Conservation (phyloP, 2,113 vertebrate species). For the Neotoma lepida region DNA sequence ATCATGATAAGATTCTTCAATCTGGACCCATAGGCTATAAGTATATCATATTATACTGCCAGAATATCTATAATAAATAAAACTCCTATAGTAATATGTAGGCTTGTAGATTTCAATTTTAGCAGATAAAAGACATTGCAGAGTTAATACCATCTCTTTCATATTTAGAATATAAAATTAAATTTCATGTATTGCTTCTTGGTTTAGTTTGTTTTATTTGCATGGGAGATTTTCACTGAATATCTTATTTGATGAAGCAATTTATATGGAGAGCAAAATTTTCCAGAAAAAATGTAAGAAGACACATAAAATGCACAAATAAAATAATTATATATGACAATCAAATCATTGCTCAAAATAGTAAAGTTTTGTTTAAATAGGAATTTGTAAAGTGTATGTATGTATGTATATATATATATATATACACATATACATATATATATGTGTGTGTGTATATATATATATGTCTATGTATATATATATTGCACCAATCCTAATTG, state of each 20-base stretch:
- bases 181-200: not conserved
- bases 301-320: not conserved
- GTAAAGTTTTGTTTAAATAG: not conserved
- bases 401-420: too few species aligned
- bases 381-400: not conserved
- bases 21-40: not conserved
- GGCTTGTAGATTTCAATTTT: not conserved
- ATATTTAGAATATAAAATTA: conserved; percentile 34
- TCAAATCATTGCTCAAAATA: not conserved
- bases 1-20: not conserved
- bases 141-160: not conserved
- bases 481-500: too few species aligned
- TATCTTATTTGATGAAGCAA: not conserved
- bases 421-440: too few species aligned
- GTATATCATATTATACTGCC: not conserved
- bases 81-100: not conserved
- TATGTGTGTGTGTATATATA: too few species aligned
- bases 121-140: not conserved
- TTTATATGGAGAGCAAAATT: not conserved
- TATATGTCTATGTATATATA: too few species aligned
- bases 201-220: not conserved
- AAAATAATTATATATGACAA: not conserved
- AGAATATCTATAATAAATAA: not conserved
- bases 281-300: not conserved
- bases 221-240: not conserved